These are phyloP conservation scores for Scomberomorus guttatus DNA, from an alignment of 2,797 vertebrate genomes.

Conservation along the genomic window DNA sequence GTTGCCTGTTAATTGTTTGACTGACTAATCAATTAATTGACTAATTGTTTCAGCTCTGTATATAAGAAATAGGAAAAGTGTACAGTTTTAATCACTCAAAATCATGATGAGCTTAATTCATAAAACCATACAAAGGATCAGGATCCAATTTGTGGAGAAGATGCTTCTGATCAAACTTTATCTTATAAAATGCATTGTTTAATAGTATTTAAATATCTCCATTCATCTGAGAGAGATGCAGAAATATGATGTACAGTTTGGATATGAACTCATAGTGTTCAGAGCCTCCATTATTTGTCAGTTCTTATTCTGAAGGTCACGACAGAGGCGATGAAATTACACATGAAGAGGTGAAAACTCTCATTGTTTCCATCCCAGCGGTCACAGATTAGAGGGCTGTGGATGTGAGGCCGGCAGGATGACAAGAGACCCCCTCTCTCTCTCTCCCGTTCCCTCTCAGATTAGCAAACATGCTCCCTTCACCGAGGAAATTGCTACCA, in stretches of 20 bases:
- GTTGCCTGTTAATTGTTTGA: too few relatives aligned
- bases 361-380: slow-evolving; percentile 25
- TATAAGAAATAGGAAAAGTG: not conserved
- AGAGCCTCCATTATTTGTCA: not conserved
- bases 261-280: not conserved
- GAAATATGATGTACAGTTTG: not conserved
- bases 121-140: not conserved
- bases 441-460: slow-evolving; percentile 47
- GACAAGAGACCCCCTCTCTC: slow-evolving; percentile 37
- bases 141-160: too few relatives aligned
- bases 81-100: not conserved
- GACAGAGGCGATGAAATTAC: not conserved
- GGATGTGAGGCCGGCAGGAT: slow-evolving; percentile 35
- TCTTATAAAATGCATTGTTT: not conserved
- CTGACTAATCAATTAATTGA: too few relatives aligned
- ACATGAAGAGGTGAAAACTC: not conserved
- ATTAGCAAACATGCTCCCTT: slow-evolving; percentile 64
- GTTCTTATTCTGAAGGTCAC: not conserved
- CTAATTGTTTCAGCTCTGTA: too few relatives aligned
- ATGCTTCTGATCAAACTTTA: too few relatives aligned
- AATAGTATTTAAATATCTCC: not conserved
- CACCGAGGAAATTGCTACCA: slow-evolving; percentile 70
- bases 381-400: slow-evolving; percentile 44
- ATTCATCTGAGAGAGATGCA: not conserved
- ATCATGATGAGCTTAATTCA: not conserved